A percentile compares a stretch with the other conserved stretches of the same genome.
These are phyloP conservation scores for Drosophila novamexicana DNA, from an alignment of 1,140 invertebrate species.

Conservation along the genomic window DNA sequence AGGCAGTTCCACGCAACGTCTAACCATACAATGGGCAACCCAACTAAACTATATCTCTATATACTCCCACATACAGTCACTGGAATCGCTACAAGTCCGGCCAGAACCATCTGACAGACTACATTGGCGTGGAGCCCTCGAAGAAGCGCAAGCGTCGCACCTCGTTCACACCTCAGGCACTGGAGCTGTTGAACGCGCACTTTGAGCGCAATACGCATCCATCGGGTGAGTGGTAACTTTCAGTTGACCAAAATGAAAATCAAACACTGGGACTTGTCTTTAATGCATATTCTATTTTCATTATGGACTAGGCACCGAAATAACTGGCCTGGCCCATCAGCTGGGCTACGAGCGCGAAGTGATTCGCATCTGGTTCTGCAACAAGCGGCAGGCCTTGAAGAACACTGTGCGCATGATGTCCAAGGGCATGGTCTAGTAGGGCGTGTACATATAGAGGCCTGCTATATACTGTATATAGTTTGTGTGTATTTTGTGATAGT, in stretches of 20 bases:
- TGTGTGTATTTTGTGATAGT: constrained; percentile 73
- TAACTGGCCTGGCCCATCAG: constrained; percentile 96
- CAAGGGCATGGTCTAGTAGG: constrained; percentile 88
- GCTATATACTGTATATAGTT: constrained; percentile 60
- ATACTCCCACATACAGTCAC: constrained; percentile 56
- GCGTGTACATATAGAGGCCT: constrained; percentile 12
- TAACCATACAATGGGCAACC: neutral
- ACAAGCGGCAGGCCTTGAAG: constrained; percentile 98
- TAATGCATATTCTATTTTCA: constrained; percentile 61
- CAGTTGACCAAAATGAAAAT: constrained; percentile 19
- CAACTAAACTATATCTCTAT: constrained; percentile 44
- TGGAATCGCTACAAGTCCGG: constrained; percentile 94
- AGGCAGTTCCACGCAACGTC: constrained; percentile 78
- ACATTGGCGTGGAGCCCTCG: constrained; percentile 97
- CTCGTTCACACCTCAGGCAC: constrained; percentile 97
- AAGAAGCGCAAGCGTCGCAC: constrained; percentile 98
- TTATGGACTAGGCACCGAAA: constrained; percentile 93
- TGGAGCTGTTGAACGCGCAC: constrained; percentile 97
- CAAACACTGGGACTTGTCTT: neutral
- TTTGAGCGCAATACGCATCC: constrained; percentile 99
- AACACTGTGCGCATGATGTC: constrained; percentile 97
- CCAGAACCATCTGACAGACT: constrained; percentile 96
- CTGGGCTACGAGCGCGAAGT: constrained; percentile 98
- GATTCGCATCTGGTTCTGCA: constrained; percentile 99
- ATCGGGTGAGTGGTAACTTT: constrained; percentile 90